Conservation (phyloP, 2,888 invertebrate genomes). For the Parnassius apollo region DNA sequence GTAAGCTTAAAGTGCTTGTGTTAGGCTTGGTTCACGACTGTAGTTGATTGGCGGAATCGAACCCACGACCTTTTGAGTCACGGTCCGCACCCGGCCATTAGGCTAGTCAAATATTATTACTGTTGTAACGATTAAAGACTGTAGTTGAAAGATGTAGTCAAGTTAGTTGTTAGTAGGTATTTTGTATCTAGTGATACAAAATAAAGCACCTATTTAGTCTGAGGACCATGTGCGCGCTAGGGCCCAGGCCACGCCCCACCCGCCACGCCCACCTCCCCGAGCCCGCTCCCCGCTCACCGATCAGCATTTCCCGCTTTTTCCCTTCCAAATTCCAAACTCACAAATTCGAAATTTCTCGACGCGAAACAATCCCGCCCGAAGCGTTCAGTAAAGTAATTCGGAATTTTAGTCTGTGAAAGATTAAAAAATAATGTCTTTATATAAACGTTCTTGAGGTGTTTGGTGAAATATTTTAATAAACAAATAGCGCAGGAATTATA, state of each 20-base stretch:
- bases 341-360: slow-evolving; percentile 61
- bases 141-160: background rate
- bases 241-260: slow-evolving; percentile 44
- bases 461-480: slow-evolving; percentile 10
- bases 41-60: too few relatives aligned
- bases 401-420: slow-evolving; percentile 15
- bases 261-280: slow-evolving; percentile 56
- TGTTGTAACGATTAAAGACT: too few relatives aligned
- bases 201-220: slow-evolving; percentile 43
- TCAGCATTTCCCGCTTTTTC: slow-evolving; percentile 50
- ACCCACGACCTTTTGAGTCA: too few relatives aligned
- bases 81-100: too few relatives aligned
- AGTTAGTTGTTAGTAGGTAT: slow-evolving; percentile 17
- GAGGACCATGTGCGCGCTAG: slow-evolving; percentile 36
- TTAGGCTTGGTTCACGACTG: too few relatives aligned
- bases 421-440: slow-evolving; percentile 24
- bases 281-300: slow-evolving; percentile 40
- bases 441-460: slow-evolving; percentile 19
- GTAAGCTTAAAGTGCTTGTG: too few relatives aligned
- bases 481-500: background rate
- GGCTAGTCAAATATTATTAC: too few relatives aligned
- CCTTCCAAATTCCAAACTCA: slow-evolving; percentile 63
- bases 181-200: too few relatives aligned
- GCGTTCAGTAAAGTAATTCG: slow-evolving; percentile 31
- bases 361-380: slow-evolving; percentile 50